Evolutionary conservation across 2,888 invertebrate species (phyloP), one percentile per base, ranked within the genome.

Genomic region (Agonopterix subpropinquella): DNA sequence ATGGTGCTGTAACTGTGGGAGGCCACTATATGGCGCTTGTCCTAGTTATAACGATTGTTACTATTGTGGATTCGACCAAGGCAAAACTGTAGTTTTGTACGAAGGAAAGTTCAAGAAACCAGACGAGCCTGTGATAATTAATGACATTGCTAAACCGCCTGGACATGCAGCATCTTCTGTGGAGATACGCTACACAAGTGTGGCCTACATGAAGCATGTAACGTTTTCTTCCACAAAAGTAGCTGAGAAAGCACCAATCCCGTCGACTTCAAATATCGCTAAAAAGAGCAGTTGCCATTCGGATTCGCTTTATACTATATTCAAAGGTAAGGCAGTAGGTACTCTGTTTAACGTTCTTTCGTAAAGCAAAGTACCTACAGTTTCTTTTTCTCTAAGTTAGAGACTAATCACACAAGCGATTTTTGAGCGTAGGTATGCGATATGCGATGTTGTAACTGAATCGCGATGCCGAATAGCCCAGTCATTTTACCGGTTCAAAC

Each of bases 261-360:
- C 10, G 9, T n/a, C 13, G 2, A n/a, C 11, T 18, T 47, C 13
- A 47, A 45, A 49, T 42, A 10, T 10, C 2, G 13, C 43, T 39
- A 51, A 48, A 44, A 54, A 13, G 52, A 18, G 47, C 53, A 35
- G 44, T 35, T 36, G 46, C 1, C 39, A 45, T 4, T 47, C 55
- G 2, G 54, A 61, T 51, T 80, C 82, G 1, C 56, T 85, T 47
- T 70, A 71, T 50, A 83, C 82, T 8, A 66, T 86, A 53, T 84
- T 78, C 45, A 78, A 72, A 79, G 78, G 84, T 80, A 60, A 3
- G 36, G 7, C 11, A 42, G 8, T n/a, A 11, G 2, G 2, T 28
- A 28, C 28, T 28, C 28, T 28, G 2, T 28, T 28, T 28, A 4
- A 28, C 28, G 28, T 28, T 5, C 28, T 5, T 28, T 28, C 28